Conservation (phyloP, 1,140 invertebrate genomes). For the Drosophila tsacasi region DNA sequence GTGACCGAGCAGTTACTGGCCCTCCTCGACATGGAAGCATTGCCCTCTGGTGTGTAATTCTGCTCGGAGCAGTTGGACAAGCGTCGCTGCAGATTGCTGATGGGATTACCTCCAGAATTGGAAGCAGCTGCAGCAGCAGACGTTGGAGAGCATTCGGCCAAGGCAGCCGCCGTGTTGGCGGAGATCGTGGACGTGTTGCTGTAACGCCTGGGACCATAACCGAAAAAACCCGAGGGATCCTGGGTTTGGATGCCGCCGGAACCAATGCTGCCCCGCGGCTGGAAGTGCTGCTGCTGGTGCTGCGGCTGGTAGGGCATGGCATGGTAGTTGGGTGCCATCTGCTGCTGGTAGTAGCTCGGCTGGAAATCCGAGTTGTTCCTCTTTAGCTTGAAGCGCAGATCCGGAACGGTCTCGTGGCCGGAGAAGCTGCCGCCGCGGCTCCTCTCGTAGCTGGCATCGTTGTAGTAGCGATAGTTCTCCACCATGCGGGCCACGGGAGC, state of each 20-base stretch:
- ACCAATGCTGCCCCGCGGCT: conserved; percentile 54
- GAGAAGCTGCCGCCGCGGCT: conserved; percentile 82
- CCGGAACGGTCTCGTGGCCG: conserved; percentile 67
- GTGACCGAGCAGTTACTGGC: conserved; percentile 79
- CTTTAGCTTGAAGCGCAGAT: conserved; percentile 77
- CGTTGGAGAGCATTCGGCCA: conserved; percentile 44
- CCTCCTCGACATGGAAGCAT: conserved; percentile 56
- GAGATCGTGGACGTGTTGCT: conserved; percentile 81
- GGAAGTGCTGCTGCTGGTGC: conserved; percentile 54
- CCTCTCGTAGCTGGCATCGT: conserved; percentile 74
- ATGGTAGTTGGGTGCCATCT: conserved; percentile 42
- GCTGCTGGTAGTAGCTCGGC: conserved; percentile 65
- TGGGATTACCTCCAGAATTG: conserved; percentile 27
- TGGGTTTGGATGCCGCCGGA: conserved; percentile 9
- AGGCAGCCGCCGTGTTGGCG: conserved; percentile 64
- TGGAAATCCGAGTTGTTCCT: conserved; percentile 82
- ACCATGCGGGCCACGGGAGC: conserved; percentile 81
- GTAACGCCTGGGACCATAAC: conserved; percentile 74
- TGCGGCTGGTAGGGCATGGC: conserved; percentile 60
- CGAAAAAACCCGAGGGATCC: conserved; percentile 62
- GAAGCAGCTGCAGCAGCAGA: conserved; percentile 51
- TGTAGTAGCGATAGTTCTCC: conserved; percentile 84
- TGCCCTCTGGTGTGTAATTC: conserved; percentile 53
- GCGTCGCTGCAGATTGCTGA: conserved; percentile 65
- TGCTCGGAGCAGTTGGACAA: conserved; percentile 80